These are phyloP conservation scores for Theocolax elegans DNA, from an alignment of 1,140 invertebrate genomes.

Conservation along the genomic window DNA sequence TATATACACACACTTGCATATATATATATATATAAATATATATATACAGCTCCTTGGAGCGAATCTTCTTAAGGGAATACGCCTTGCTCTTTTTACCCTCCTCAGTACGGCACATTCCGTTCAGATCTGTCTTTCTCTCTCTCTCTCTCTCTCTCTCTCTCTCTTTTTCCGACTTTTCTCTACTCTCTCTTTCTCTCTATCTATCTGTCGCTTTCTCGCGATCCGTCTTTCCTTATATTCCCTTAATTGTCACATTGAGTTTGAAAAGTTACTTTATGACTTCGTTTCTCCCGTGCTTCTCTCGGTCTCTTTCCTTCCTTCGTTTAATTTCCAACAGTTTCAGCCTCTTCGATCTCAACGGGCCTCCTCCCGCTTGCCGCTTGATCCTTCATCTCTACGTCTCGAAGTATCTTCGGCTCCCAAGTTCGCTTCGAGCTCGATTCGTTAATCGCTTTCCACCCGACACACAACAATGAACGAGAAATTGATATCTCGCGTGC, in stretches of 20 bases:
- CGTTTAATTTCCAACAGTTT: conserved; percentile 3
- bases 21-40: not conserved
- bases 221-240: not conserved
- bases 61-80: conserved; percentile 25
- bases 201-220: no score
- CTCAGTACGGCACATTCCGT: not conserved
- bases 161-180: not conserved
- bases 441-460: no score
- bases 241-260: conserved; percentile 26
- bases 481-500: no score
- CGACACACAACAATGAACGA: no score
- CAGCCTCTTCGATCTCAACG: not conserved
- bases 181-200: not conserved
- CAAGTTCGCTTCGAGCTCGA: not conserved
- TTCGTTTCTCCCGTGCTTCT: not conserved
- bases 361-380: not conserved
- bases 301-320: not conserved
- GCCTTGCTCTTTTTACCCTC: conserved; percentile 6
- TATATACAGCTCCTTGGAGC: not conserved
- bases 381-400: not conserved
- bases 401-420: not conserved
- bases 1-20: no score
- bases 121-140: not conserved
- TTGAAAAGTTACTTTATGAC: conserved; percentile 24
- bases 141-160: not conserved